Percentiles rank a stretch among this genome's conserved stretches.
Conservation (phyloP, 2,113 vertebrate genomes). For the Lophura nycthemera region DNA sequence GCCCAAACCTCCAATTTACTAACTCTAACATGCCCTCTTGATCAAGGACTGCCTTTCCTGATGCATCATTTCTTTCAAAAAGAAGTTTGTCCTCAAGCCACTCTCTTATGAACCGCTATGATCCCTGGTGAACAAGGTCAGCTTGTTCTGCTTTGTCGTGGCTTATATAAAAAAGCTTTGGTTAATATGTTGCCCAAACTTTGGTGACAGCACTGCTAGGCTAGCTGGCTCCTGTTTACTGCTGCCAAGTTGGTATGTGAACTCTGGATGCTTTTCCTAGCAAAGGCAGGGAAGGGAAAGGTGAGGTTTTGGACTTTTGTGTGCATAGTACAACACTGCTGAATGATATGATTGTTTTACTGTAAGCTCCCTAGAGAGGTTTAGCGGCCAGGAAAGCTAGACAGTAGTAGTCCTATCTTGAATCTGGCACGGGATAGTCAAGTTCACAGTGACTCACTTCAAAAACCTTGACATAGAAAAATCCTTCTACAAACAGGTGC, state of each 20-base stretch:
- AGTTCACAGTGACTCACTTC: neutral
- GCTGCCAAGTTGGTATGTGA: neutral
- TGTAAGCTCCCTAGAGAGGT: neutral
- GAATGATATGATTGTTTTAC: neutral
- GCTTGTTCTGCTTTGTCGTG: neutral
- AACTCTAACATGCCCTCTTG: neutral
- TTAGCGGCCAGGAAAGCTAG: neutral
- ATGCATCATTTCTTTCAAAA: neutral
- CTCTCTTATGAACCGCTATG: neutral
- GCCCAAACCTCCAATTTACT: fast-evolving
- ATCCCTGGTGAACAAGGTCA: neutral
- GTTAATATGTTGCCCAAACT: constrained; percentile 26
- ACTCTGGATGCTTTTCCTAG: neutral
- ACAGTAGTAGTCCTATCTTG: neutral
- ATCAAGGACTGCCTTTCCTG: neutral
- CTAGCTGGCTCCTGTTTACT: fast-evolving
- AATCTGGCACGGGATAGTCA: neutral
- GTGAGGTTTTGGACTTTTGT: too few species aligned
- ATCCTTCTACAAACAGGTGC: neutral
- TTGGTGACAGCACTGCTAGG: neutral
- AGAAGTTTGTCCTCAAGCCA: fast-evolving
- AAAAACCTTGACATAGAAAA: neutral
- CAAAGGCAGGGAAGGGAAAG: neutral
- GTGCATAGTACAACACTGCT: too few species aligned
- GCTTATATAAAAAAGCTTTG: neutral